Evolutionary conservation across 2,888 invertebrate genomes (phyloP), one percentile per base, ranked within the genome.

Genomic region (Polydesmus complanatus): DNA sequence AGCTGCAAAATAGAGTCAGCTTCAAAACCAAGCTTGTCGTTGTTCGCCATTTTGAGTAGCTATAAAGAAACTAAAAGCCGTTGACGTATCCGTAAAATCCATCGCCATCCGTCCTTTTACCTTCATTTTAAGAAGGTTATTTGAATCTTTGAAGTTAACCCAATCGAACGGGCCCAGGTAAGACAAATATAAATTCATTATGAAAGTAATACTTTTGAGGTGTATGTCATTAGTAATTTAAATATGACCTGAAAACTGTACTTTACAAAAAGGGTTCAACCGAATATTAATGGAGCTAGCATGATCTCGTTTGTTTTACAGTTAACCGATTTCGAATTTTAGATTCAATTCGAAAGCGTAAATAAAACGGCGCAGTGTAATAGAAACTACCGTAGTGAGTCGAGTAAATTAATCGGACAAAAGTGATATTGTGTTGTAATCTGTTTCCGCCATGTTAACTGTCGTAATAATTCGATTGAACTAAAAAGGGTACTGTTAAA

Each of bases 111-210:
- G 62, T 58, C 62, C 56, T 47, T 37, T 14, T 14, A 54, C 47
- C 49, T 48, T 61, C 55, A 25, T 49, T 25, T 23, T 23, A 19
- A 27, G 25, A 56, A 62, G 57, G 53, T 58, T 53, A 59, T 25
- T 51, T 54, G 62, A 55, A 56, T 52, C 53, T 25, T 58, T 55
- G 54, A 59, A 56, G 58, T 60, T 62, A 60, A 64, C 62, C 64
- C 64, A 58, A 56, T 61, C 64, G 64, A 64, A 64, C 64, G 64
- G 64, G 51, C 64, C 64, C 60, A 64, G 62, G 64, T 64, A 62
- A 63, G 61, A 48, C 5, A 56, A 19, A 14, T 5, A 37, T 37
- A 14, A 37, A 8, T 37, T 19, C n/a, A 54, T 25, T 25, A 22
- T 22, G 14, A 22, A n/a, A 22, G 23, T 23, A 11, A 25, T 54